Conservation (phyloP, 2,888 invertebrate species). For the Cantharis rustica region DNA sequence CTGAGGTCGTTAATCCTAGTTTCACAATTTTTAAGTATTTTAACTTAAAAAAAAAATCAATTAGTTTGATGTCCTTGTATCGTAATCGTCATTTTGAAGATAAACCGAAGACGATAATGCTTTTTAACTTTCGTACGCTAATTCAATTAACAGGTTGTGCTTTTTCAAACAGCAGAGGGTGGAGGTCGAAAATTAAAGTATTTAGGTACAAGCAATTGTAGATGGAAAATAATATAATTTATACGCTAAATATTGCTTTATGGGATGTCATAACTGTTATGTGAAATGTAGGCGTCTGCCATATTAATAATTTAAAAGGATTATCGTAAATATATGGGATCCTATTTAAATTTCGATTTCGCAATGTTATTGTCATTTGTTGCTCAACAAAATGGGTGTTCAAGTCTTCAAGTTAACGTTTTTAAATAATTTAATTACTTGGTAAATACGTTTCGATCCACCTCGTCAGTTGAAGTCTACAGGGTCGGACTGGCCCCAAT, state of each 20-base stretch:
- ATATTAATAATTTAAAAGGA: not conserved
- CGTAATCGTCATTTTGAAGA: not conserved
- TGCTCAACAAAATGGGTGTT: not conserved
- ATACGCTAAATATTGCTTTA: not conserved
- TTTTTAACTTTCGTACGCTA: not conserved
- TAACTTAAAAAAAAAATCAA: not conserved
- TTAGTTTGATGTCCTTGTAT: not conserved
- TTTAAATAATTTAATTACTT: not conserved
- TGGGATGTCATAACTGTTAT: not conserved
- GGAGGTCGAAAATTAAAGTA: too few species aligned
- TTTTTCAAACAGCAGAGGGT: not conserved
- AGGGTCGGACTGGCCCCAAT: too few species aligned
- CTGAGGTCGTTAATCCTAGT: not conserved
- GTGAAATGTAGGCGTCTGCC: not conserved
- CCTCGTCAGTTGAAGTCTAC: not conserved
- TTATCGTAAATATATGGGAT: not conserved
- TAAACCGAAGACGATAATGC: not conserved
- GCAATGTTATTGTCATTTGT: not conserved
- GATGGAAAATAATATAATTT: not conserved
- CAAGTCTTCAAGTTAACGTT: not conserved
- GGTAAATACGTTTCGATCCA: not conserved
- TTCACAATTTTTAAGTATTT: not conserved
- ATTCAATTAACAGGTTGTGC: not conserved
- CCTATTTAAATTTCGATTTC: not conserved
- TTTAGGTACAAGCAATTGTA: not conserved